Evolutionary conservation across 2,797 vertebrate genomes (phyloP).

Genomic region (Gorsachius magnificus): DNA sequence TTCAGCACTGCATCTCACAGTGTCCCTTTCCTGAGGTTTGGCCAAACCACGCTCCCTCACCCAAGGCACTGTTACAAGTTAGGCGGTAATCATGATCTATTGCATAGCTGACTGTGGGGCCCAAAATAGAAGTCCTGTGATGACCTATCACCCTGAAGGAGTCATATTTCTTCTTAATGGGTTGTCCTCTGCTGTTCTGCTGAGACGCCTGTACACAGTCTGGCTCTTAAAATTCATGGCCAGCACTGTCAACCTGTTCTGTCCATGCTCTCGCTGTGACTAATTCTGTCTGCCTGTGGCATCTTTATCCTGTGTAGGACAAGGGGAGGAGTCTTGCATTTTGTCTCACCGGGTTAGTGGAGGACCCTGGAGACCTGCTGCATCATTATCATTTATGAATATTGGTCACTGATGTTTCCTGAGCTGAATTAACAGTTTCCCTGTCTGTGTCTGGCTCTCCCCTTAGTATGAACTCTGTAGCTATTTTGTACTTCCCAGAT

Average conservation of each 20-base stretch:
- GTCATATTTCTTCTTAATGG: not conserved
- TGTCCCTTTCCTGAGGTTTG: not conserved
- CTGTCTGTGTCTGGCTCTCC: not conserved
- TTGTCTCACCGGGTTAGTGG: not conserved
- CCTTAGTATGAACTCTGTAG: not conserved
- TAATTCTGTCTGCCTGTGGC: not conserved
- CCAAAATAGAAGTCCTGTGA: not conserved
- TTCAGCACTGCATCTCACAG: not conserved
- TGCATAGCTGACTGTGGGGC: not conserved
- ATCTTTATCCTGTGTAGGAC: not conserved
- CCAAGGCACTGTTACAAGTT: not conserved
- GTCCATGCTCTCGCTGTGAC: not conserved
- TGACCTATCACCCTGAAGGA: not conserved
- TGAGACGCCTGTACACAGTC: not conserved
- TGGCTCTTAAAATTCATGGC: not conserved
- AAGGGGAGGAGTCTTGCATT: not conserved
- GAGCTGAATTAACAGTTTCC: not conserved
- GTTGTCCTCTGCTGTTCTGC: not conserved
- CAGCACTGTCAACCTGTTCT: not conserved
- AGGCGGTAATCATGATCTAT: not conserved
- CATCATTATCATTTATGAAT: not conserved
- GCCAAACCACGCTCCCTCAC: not conserved
- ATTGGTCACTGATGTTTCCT: not conserved
- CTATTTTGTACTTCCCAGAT: not conserved
- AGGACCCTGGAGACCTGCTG: not conserved